A percentile compares a stretch with the other conserved stretches of the same genome.
phyloP scores from a whole-genome alignment of 2,888 invertebrate genomes.

The Bellardia bayeri region DNA sequence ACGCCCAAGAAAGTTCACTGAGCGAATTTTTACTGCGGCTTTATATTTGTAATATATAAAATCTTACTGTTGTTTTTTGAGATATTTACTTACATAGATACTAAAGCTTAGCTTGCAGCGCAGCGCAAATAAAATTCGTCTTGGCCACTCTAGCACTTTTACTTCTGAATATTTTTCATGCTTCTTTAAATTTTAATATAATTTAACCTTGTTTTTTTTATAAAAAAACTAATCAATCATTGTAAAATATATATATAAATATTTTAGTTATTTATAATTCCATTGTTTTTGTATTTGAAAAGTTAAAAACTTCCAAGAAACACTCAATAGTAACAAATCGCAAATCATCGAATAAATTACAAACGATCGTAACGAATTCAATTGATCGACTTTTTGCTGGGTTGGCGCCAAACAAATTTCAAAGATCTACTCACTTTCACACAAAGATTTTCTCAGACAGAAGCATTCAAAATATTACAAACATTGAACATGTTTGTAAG shows the following conservation, averaged over 20 bases:
- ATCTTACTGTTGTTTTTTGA: neutral
- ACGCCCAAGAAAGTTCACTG: neutral
- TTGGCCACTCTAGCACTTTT: neutral
- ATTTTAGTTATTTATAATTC: constrained; percentile 2
- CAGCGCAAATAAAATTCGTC: neutral
- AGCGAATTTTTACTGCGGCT: too few species aligned
- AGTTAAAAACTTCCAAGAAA: neutral
- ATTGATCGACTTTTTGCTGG: constrained; percentile 79
- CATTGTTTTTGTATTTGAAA: constrained; percentile 22
- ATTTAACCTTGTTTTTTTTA: constrained; percentile 29
- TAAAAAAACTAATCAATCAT: constrained; percentile 67
- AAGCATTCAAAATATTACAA: constrained; percentile 63
- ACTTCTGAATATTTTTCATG: neutral
- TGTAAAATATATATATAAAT: constrained; percentile 37
- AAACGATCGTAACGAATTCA: constrained; percentile 83
- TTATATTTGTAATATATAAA: too few species aligned
- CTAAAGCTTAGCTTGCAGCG: neutral
- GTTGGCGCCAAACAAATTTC: constrained; percentile 58
- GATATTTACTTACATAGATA: too few species aligned
- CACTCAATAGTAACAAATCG: constrained; percentile 74
- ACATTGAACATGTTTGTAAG: constrained; percentile 24
- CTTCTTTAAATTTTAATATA: constrained; percentile 14
- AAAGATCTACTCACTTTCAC: neutral
- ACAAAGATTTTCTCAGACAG: constrained; percentile 58
- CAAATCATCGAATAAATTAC: constrained; percentile 82